Percentiles rank a stretch among this genome's conserved stretches.
Evolutionary conservation across 1,140 invertebrate genomes (phyloP).

Genomic region (Plectus sambesii): DNA sequence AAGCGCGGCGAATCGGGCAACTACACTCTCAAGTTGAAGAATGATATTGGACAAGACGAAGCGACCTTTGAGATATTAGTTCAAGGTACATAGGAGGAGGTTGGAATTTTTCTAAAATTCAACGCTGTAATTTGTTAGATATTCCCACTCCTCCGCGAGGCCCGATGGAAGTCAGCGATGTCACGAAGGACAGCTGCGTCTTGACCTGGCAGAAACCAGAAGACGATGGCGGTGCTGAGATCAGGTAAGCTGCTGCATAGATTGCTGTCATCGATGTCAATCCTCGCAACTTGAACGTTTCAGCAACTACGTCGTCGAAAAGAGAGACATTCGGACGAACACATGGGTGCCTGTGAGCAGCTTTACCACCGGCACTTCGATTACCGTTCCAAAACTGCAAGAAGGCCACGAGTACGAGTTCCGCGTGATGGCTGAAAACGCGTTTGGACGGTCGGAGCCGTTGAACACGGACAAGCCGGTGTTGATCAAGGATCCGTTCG

Average conservation of each 20-base stretch:
- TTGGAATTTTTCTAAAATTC: conserved; percentile 2
- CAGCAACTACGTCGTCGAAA: conserved; percentile 83
- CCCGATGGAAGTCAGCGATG: conserved; percentile 71
- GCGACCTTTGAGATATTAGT: conserved; percentile 87
- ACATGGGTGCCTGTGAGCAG: conserved; percentile 91
- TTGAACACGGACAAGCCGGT: conserved; percentile 69
- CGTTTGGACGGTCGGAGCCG: conserved; percentile 81
- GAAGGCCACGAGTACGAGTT: conserved; percentile 98
- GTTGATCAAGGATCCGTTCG: conserved; percentile 83
- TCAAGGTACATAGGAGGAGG: conserved; percentile 54
- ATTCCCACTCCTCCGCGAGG: conserved; percentile 72
- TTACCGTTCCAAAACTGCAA: conserved; percentile 69
- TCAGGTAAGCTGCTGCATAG: conserved; percentile 47
- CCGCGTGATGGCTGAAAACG: conserved; percentile 76
- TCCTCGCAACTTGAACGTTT: too few species aligned
- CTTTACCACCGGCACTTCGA: conserved; percentile 73
- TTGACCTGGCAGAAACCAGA: conserved; percentile 78
- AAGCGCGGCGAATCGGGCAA: conserved; percentile 67
- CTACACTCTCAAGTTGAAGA: conserved; percentile 77
- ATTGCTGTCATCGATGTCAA: conserved; percentile 9
- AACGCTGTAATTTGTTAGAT: conserved; percentile 52
- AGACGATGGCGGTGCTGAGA: conserved; percentile 66
- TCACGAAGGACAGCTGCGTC: conserved; percentile 79
- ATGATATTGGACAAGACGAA: conserved; percentile 81
- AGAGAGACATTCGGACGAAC: conserved; percentile 80